Evolutionary conservation across 1,140 invertebrate species (phyloP), one percentile per base, ranked within the genome.

Genomic region (silkworm (Bombyx mori)): DNA sequence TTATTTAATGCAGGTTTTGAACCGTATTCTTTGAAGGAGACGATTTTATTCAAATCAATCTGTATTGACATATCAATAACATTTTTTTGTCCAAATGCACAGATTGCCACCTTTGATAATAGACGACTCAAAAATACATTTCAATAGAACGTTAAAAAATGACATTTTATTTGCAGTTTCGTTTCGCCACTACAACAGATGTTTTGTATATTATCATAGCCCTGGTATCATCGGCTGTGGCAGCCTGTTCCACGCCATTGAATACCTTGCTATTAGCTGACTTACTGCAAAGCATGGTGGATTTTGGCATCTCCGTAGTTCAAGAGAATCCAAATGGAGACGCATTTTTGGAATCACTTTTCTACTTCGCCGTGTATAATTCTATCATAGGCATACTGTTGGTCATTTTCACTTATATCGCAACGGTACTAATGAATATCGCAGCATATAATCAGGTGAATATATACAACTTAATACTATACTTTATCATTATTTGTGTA

Each of bases 241-340:
- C 91, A 18, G 93, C 92, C 7, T 75, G 89, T 8, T 89, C 90
- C 42, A 90, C 92, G 45, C 93, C 93, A 0, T 65, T 92, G 7
- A 92, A 94, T 68, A 92, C 92, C 51, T 78, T 93, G 7, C 85
- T 94, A n/a, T 93, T 94, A 71, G 92, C 93, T 3, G 86, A 89
- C 58, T 83, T 94, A 56, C 89, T 92, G 0, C 89, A 90, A 75
- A 86, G 71, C 61, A 88, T 88, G 82, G 77, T 88, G 0, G 44
- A 69, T 26, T 85, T 71, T 56, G 76, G 73, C 8, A 71, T 79
- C 6, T 75, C 71, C 4, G 53, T 76, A 48, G 61, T 72, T 4
- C 47, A 57, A 0, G 70, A 66, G n/a, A 43, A 51, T 0, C 68
- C 72, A 0, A 58, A 72, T 44, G 57, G 52, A 10, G 73, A 83